phyloP scores from a whole-genome alignment of 2,888 invertebrate species.

The Philaethria dido region DNA sequence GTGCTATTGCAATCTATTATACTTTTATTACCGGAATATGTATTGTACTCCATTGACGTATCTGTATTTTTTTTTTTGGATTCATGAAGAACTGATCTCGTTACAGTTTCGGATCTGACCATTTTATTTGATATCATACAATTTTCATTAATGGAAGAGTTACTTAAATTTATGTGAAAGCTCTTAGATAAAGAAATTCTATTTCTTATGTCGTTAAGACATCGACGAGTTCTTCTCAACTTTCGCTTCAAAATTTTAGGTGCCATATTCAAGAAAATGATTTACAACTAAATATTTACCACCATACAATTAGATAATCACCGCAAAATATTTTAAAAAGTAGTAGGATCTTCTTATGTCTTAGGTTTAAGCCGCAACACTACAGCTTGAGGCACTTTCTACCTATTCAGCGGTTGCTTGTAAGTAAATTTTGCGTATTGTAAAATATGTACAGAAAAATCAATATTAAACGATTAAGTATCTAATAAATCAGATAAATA shows the following conservation, averaged over 20 bases:
- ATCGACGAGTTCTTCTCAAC: conserved; percentile 67
- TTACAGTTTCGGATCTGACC: conserved; percentile 69
- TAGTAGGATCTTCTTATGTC: too few relatives aligned
- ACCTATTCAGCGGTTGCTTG: too few relatives aligned
- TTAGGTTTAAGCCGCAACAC: too few relatives aligned
- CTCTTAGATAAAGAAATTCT: conserved; percentile 48
- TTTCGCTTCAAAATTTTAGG: conserved; percentile 50
- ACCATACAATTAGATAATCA: too few relatives aligned
- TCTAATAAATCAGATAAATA: too few relatives aligned
- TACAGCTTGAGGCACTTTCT: too few relatives aligned
- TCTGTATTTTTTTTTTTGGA: conserved; percentile 45
- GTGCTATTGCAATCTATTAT: neutral
- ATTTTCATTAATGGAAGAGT: conserved; percentile 55
- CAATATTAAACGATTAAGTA: too few relatives aligned
- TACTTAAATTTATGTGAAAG: conserved; percentile 28
- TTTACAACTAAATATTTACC: too few relatives aligned
- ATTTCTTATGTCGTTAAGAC: conserved; percentile 68
- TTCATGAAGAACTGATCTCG: conserved; percentile 56
- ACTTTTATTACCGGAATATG: neutral
- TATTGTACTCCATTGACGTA: neutral
- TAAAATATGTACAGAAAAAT: too few relatives aligned
- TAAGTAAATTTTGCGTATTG: too few relatives aligned
- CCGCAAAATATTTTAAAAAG: too few relatives aligned
- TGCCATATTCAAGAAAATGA: conserved; percentile 52
- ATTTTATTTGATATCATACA: conserved; percentile 68